phyloP scores from a whole-genome alignment of 2,888 invertebrate species.

The Dendrolimus houi region DNA sequence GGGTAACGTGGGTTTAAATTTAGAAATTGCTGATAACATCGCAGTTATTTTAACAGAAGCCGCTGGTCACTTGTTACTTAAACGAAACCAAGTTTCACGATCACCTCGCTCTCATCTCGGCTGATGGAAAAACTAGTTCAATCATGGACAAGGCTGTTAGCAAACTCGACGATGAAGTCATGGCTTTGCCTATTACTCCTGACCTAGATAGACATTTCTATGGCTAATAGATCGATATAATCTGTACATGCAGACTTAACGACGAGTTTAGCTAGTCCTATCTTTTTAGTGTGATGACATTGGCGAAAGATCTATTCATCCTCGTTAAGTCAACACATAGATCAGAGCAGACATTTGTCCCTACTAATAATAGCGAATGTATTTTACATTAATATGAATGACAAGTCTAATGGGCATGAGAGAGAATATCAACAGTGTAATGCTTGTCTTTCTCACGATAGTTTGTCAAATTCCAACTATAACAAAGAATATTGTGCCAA shows the following conservation, averaged over 20 bases:
- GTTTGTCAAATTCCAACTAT: neutral
- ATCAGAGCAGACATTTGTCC: neutral
- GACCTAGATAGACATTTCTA: constrained; percentile 49
- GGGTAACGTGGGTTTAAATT: neutral
- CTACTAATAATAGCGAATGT: neutral
- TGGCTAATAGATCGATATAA: neutral
- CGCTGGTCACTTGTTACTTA: constrained; percentile 17
- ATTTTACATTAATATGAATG: neutral
- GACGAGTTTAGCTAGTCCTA: neutral
- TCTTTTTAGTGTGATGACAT: neutral
- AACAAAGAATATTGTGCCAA: neutral
- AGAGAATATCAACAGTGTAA: neutral
- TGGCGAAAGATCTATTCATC: neutral
- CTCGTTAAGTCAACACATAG: neutral
- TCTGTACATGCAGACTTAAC: neutral
- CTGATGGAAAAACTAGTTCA: constrained; percentile 62
- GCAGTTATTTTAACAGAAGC: neutral
- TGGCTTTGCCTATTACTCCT: constrained; percentile 53
- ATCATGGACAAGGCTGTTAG: constrained; percentile 56
- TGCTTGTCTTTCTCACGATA: neutral
- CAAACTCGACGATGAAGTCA: constrained; percentile 46
- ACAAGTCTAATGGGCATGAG: neutral
- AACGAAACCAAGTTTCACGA: constrained; percentile 28
- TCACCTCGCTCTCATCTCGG: constrained; percentile 53
- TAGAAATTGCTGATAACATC: neutral